Evolutionary conservation across 92 coral and sea anemone genomes (phyloP), one percentile per base, ranked within the genome.

Genomic region (Epizoanthus illoricatus): DNA sequence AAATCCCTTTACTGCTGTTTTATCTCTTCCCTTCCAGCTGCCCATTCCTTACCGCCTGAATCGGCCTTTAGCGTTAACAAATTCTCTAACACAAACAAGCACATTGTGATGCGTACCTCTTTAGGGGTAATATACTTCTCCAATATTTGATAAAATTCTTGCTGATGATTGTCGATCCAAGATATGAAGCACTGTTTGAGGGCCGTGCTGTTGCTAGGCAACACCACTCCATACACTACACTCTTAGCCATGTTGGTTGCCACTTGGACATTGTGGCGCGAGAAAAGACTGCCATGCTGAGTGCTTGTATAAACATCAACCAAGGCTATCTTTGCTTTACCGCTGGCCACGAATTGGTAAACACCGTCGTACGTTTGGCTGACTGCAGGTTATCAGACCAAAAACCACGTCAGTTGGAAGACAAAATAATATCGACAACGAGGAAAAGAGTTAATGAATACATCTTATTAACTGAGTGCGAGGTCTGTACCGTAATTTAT

Each of bases 271-370:
- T 74, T 85, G 84, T 96, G 90, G 41, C 73, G 80, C 68, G 84
- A 69, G 73, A 89, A 91, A 65, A 82, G 84, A 12, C 74, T 69
- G 5, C 79, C 83, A 57, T 93, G 94, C 58, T 89, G 85, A 17
- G 96, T 88, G 4, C 92, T 86, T 43, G 89, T 84, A 90, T 91
- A 93, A 5, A 92, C 65, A 68, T 96, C 99, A 59, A 96, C 92
- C 49, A 96, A 76, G 2, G 98, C 99, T 39, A 90, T 55, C 72
- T 90, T 84, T 63, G 90, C 58, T 42, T 88, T 90, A 43, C 93
- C 99, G 39, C 85, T 76, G 43, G 88, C 78, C 7, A 89, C 90
- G 12, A 86, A 71, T 56, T 86, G 75, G 85, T 87, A 90, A 75
- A 93, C 81, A 21, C 89, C 94, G 59, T 91, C 92, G 79, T 85